These are phyloP conservation scores for Eublepharis macularius DNA, from an alignment of 2,113 vertebrate genomes.

Conservation along the genomic window DNA sequence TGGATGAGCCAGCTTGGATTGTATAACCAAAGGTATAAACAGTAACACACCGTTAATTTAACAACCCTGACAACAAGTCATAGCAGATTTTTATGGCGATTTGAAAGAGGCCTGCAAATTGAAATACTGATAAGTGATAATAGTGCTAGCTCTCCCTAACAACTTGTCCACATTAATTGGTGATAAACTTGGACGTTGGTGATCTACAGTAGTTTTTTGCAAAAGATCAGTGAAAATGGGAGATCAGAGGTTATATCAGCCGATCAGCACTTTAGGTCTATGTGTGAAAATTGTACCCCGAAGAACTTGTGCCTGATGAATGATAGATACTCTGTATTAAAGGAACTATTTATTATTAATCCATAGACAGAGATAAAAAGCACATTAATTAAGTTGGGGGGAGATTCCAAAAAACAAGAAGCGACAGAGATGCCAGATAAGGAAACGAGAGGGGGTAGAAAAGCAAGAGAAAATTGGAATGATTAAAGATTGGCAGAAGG, in stretches of 20 bases:
- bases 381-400: constrained; percentile 28
- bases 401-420: constrained; percentile 18
- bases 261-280: constrained; percentile 47
- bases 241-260: constrained; percentile 15
- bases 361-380: constrained; percentile 22
- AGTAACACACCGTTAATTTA: constrained; percentile 12
- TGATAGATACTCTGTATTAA: constrained; percentile 10
- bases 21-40: constrained; percentile 2
- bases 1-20: neutral
- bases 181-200: constrained; percentile 3
- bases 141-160: neutral
- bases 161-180: constrained; percentile 1
- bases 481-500: constrained; percentile 15
- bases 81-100: neutral
- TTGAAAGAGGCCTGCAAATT: constrained; percentile 15
- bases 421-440: neutral
- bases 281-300: constrained; percentile 3
- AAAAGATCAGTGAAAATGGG: constrained; percentile 29
- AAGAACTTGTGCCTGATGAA: constrained; percentile 36
- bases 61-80: neutral
- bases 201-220: neutral
- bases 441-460: neutral
- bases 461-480: neutral
- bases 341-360: constrained; percentile 38
- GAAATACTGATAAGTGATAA: constrained; percentile 17